Evolutionary conservation across 1,140 invertebrate species (phyloP).

Genomic region (Teleogryllus occipitalis): DNA sequence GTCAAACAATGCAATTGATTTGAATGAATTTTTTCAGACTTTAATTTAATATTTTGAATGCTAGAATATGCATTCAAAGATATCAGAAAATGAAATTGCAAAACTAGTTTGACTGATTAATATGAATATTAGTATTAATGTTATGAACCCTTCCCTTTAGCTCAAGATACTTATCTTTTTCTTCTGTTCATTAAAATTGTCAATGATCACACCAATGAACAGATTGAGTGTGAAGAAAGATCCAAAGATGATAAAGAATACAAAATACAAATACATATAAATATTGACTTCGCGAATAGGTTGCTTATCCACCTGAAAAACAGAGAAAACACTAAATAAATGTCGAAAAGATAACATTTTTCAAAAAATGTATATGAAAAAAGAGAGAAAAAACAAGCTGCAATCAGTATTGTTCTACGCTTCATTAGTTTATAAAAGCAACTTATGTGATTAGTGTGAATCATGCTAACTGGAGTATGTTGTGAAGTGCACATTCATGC

Average conservation of each 20-base stretch:
- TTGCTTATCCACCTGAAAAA: slow-evolving; percentile 72
- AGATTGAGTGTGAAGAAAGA: slow-evolving; percentile 96
- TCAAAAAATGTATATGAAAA: too few relatives aligned
- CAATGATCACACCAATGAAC: slow-evolving; percentile 97
- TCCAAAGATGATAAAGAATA: slow-evolving; percentile 95
- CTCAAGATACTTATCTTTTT: slow-evolving; percentile 65
- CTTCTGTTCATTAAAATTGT: slow-evolving; percentile 99
- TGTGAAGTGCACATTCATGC: too few relatives aligned
- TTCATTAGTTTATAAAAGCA: too few relatives aligned
- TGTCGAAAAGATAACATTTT: neutral
- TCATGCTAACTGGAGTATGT: too few relatives aligned
- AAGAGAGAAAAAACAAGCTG: too few relatives aligned
- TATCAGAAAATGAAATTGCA: slow-evolving; percentile 2
- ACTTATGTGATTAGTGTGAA: too few relatives aligned
- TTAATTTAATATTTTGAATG: too few relatives aligned
- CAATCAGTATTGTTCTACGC: too few relatives aligned
- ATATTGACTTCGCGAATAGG: slow-evolving; percentile 89
- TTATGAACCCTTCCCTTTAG: neutral
- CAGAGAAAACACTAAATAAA: slow-evolving; percentile 20
- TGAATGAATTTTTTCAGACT: too few relatives aligned
- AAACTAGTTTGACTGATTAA: slow-evolving; percentile 11
- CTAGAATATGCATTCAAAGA: neutral
- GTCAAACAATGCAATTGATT: too few relatives aligned
- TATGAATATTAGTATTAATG: neutral
- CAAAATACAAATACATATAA: slow-evolving; percentile 97